A percentile compares a stretch with the other conserved stretches of the same genome.
Conservation (phyloP, 1,140 invertebrate species). For the Nasonia giraulti region DNA sequence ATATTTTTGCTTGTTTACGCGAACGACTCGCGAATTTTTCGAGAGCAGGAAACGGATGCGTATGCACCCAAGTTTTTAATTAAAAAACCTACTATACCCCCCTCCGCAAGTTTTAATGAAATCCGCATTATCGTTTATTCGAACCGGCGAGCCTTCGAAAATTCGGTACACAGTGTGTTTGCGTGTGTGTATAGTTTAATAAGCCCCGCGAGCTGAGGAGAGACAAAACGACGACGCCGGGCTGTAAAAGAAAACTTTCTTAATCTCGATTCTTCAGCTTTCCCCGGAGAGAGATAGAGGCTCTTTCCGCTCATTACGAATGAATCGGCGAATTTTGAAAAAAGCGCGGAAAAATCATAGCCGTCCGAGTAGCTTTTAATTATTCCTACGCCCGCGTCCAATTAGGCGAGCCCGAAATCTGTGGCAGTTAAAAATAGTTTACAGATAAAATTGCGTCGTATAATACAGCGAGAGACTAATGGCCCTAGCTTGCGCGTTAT, state of each 20-base stretch:
- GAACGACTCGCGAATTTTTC: not conserved
- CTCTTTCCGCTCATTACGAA: conserved; percentile 20
- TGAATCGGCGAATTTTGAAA: conserved; percentile 21
- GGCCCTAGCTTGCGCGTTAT: too few species aligned
- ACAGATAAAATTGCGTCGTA: too few species aligned
- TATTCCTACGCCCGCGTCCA: not conserved
- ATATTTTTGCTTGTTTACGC: not conserved
- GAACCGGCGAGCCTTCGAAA: conserved; percentile 5
- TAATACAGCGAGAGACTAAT: too few species aligned
- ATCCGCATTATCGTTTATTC: conserved; percentile 28
- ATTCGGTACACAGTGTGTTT: conserved; percentile 6
- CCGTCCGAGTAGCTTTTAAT: not conserved
- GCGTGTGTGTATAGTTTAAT: not conserved
- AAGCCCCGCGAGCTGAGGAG: not conserved
- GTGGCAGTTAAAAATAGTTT: too few species aligned
- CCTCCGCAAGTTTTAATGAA: conserved; percentile 40
- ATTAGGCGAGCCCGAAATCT: too few species aligned
- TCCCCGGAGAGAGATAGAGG: not conserved
- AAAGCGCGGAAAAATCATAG: not conserved
- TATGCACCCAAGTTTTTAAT: conserved; percentile 31
- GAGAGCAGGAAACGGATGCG: too few species aligned
- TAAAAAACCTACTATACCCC: conserved; percentile 29
- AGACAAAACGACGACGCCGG: conserved; percentile 17
- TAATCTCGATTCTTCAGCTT: conserved; percentile 22
- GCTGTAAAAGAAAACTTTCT: conserved; percentile 47